Conservation (phyloP, 2,113 vertebrate species). For the Gasterosteus aculeatus region DNA sequence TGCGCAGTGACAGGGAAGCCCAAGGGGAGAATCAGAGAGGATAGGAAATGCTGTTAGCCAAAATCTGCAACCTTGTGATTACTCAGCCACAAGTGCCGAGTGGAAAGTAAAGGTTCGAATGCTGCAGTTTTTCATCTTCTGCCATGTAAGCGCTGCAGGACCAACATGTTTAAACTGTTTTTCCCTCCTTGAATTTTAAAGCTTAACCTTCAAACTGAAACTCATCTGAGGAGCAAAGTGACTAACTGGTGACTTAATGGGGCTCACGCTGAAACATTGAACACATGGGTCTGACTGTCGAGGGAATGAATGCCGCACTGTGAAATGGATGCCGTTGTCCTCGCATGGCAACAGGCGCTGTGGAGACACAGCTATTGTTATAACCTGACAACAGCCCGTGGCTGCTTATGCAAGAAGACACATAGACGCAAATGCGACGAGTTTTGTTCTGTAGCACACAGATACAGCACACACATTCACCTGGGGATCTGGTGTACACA, state of each 20-base stretch:
- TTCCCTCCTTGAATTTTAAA: neutral
- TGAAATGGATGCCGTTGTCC: conserved; percentile 52
- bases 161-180: neutral
- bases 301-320: conserved; percentile 21
- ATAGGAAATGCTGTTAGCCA: neutral
- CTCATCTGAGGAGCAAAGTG: neutral
- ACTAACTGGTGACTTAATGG: neutral
- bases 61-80: neutral
- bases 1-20: conserved; percentile 13
- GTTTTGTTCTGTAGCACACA: conserved; percentile 30
- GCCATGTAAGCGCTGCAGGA: neutral
- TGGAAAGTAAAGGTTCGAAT: neutral
- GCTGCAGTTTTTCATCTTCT: conserved; percentile 2
- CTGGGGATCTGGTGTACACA: conserved; percentile 5
- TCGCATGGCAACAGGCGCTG: conserved; percentile 50
- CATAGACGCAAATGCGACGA: conserved; percentile 11
- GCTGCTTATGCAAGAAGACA: conserved; percentile 42
- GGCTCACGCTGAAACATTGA: conserved; percentile 9
- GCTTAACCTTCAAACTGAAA: neutral
- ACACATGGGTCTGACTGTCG: conserved; percentile 10
- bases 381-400: conserved; percentile 36
- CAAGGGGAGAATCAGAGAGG: neutral
- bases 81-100: neutral
- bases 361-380: conserved; percentile 57
- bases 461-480: conserved; percentile 25